Evolutionary conservation across 53 echinoderm and acorn worm genomes (phyloP).

Genomic region (Crossaster papposus): DNA sequence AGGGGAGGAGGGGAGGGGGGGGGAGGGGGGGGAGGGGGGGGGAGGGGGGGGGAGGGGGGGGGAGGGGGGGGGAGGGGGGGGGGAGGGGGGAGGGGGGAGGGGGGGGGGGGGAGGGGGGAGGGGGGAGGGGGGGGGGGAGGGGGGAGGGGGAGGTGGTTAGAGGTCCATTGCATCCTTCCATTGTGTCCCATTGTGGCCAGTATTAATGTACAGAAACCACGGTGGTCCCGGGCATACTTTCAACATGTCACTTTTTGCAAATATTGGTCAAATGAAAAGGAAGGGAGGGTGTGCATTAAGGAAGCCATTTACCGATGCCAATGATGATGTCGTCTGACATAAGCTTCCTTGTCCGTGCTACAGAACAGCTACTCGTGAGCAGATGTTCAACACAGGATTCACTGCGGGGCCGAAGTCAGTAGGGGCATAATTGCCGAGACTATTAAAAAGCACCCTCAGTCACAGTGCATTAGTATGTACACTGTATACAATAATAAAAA

Average conservation of each 20-base stretch:
- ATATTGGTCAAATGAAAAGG: neutral
- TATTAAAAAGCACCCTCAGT: neutral
- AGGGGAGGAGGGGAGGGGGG: too few relatives aligned
- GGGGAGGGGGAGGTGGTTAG: too few relatives aligned
- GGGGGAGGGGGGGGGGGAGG: too few relatives aligned
- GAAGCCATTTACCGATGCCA: constrained; percentile 3
- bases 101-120: too few relatives aligned
- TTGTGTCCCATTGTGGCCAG: neutral
- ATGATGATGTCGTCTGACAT: constrained; percentile 8
- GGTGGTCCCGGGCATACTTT: neutral
- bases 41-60: too few relatives aligned
- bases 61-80: too few relatives aligned
- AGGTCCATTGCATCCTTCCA: neutral
- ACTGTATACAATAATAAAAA: neutral
- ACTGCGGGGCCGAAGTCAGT: neutral
- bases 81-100: too few relatives aligned
- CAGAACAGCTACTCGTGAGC: neutral
- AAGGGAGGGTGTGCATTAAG: neutral
- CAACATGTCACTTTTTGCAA: constrained; percentile 34
- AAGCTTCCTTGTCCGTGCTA: neutral
- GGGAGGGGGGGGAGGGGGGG: too few relatives aligned
- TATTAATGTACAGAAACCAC: neutral
- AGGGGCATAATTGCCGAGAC: constrained; percentile 30
- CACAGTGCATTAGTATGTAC: neutral
- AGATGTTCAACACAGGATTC: constrained; percentile 46